These are phyloP conservation scores for Steromphala cineraria DNA, from an alignment of 2,888 invertebrate species.

Conservation along the genomic window DNA sequence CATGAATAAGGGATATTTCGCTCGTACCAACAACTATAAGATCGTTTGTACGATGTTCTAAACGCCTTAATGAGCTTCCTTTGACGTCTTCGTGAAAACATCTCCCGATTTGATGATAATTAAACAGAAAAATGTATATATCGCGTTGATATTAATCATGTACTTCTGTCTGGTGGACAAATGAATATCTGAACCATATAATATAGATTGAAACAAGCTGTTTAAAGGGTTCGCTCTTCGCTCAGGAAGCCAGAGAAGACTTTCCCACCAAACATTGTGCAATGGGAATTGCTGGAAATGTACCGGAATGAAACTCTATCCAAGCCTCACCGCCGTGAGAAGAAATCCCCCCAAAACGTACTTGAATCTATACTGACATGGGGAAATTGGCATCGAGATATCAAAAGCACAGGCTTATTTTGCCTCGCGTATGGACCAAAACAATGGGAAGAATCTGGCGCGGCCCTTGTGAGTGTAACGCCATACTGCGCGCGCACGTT, in stretches of 20 bases:
- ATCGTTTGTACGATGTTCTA: neutral
- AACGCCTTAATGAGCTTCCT: conserved; percentile 1
- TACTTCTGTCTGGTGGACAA: neutral
- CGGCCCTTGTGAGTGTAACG: neutral
- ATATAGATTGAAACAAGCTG: neutral
- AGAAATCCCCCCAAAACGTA: neutral
- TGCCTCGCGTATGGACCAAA: neutral
- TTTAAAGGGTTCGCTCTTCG: neutral
- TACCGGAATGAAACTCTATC: neutral
- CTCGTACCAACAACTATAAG: neutral
- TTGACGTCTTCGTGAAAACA: neutral
- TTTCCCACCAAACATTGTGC: neutral
- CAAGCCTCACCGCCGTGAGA: neutral
- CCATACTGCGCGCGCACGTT: neutral
- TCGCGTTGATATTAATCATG: neutral
- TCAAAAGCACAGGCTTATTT: neutral
- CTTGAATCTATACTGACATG: neutral
- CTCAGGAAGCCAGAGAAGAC: neutral
- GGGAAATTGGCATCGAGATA: neutral
- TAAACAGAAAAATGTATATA: neutral
- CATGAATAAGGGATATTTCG: conserved; percentile 13
- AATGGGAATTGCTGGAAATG: conserved; percentile 1
- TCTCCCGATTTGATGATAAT: neutral
- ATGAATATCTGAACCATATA: neutral
- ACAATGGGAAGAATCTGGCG: conserved; percentile 6